Base-by-base conservation (phyloP, 2,888 invertebrate species). In the Ligdia adustata region DNA sequence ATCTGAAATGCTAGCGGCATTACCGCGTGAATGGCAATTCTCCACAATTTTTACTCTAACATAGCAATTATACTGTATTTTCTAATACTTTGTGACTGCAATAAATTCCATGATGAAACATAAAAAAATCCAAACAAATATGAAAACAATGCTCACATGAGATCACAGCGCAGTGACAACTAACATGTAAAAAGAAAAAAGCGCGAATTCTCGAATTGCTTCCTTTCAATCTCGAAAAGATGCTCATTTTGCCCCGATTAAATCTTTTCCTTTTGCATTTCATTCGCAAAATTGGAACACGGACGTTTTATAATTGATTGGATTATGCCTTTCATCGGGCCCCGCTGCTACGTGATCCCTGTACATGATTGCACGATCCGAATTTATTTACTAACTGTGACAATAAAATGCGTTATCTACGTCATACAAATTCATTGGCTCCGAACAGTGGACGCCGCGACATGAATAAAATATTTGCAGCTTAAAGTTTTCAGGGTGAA, bases 261-360 rank as follows among this genome's bases (percentile, higher is more conserved):
- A 79, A 76, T 73, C 70, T 71, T 77, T 69, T 71, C 63, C 68
- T 64, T 74, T 78, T 79, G 71, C 77, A 80, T 76, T 77, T 69
- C 55, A 53, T 69, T 72, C 45, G 63, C 71, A 63, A 66, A 81
- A 82, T 79, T 78, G 79, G 74, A 70, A 63, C 79, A 75, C 79
- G 77, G 63, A 62, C 70, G 77, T 75, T n/a, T n/a, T 76, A 85
- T 86, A 87, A 87, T 87, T 85, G 84, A 87, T 87, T 79, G 82
- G 80, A 83, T 87, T 85, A 86, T 81, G 76, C 79, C 80, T 80
- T 81, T 77, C 78, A 81, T 68, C 72, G 76, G 72, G 62, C 59
- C 45, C 65, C 56, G 57, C 42, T 37, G 58, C 63, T 74, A 85
- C 86, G 85, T 85, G 86, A 83, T 82, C 79, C 72, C 77, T 55